These are phyloP conservation scores for Eupithecia dodoneata DNA, from an alignment of 2,888 invertebrate genomes.

Conservation along the genomic window DNA sequence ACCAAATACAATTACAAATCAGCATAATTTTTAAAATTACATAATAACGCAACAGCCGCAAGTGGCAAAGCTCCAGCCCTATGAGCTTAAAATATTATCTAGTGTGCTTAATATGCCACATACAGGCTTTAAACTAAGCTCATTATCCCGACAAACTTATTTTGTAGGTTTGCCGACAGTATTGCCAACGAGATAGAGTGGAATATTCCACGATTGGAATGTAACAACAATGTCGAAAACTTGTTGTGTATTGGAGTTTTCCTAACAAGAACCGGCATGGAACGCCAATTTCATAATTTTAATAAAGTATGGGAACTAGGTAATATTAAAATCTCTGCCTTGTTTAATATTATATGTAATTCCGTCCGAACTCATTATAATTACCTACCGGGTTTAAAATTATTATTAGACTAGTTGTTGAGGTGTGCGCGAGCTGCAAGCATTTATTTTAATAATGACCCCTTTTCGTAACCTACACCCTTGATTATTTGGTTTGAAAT, in stretches of 20 bases:
- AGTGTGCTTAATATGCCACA: slow-evolving; percentile 20
- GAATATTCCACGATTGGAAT: slow-evolving; percentile 3
- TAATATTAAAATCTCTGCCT: neutral
- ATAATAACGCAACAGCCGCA: neutral
- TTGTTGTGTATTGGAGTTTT: slow-evolving; percentile 21
- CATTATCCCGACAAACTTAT: slow-evolving; percentile 22
- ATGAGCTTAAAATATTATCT: slow-evolving; percentile 12
- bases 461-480: too few relatives aligned
- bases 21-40: neutral
- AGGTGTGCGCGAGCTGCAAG: too few relatives aligned
- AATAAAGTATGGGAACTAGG: slow-evolving; percentile 6
- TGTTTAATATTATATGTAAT: neutral
- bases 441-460: too few relatives aligned
- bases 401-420: too few relatives aligned
- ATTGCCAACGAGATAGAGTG: slow-evolving; percentile 5
- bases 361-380: neutral
- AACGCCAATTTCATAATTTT: slow-evolving; percentile 13
- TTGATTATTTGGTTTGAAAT: too few relatives aligned
- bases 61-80: slow-evolving; percentile 2
- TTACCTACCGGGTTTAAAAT: neutral
- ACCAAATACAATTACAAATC: neutral
- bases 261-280: slow-evolving; percentile 12
- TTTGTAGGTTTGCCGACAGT: neutral
- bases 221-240: neutral
- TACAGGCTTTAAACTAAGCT: slow-evolving; percentile 33